These are phyloP conservation scores for Prorops nasuta DNA, from an alignment of 1,140 invertebrate genomes.

Conservation along the genomic window DNA sequence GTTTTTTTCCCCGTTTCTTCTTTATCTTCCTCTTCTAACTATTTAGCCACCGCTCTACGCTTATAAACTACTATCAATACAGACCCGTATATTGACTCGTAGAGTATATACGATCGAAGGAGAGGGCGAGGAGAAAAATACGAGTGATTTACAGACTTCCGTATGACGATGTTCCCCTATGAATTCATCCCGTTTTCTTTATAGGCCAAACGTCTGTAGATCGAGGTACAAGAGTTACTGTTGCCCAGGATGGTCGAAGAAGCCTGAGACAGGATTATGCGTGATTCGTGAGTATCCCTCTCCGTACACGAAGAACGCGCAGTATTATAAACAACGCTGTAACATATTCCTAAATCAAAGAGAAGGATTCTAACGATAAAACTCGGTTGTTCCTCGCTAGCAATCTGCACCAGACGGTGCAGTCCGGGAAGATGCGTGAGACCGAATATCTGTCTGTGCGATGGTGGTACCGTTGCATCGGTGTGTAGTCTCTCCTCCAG, in stretches of 20 bases:
- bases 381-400: conserved; percentile 53
- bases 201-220: conserved; percentile 78
- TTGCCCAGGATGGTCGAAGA: conserved; percentile 79
- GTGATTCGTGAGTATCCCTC: conserved; percentile 73
- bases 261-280: conserved; percentile 69
- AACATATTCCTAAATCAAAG: conserved; percentile 9
- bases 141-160: conserved; percentile 6
- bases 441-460: conserved; percentile 80
- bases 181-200: conserved; percentile 41
- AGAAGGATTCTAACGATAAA: background rate
- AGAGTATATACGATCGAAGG: conserved; percentile 6
- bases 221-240: conserved; percentile 69
- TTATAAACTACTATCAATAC: conserved; percentile 11
- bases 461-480: conserved; percentile 62
- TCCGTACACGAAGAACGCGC: too few relatives aligned
- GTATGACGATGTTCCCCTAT: conserved; percentile 1
- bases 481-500: too few relatives aligned
- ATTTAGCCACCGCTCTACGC: conserved; percentile 3
- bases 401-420: conserved; percentile 74
- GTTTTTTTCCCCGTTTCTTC: conserved; percentile 19
- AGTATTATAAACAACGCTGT: too few relatives aligned
- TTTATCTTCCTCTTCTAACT: conserved; percentile 14
- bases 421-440: conserved; percentile 73
- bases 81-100: too few relatives aligned
- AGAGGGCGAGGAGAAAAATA: too few relatives aligned